These are phyloP conservation scores for Melinopterus prodromus DNA, from an alignment of 2,888 invertebrate genomes.

Conservation along the genomic window DNA sequence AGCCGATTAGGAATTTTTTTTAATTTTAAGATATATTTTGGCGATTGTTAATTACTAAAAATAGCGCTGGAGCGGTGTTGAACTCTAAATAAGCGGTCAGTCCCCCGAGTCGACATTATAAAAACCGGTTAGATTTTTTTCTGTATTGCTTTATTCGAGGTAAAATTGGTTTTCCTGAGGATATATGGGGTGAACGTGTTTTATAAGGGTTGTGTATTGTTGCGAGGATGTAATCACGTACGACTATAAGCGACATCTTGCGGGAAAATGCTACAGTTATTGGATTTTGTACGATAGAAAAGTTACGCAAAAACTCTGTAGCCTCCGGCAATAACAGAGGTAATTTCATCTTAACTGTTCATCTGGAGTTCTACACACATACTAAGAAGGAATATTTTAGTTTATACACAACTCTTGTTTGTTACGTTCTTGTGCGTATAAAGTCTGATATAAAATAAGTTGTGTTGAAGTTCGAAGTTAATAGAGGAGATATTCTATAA, in stretches of 20 bases:
- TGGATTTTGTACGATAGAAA: not conserved
- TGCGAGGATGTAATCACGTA: not conserved
- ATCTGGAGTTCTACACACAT: not conserved
- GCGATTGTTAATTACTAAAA: not conserved
- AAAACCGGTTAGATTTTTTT: conserved; percentile 4
- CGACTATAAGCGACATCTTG: not conserved
- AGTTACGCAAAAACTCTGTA: conserved; percentile 13
- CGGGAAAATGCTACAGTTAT: not conserved
- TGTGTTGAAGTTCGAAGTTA: not conserved
- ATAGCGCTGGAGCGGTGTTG: not conserved
- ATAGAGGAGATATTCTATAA: not conserved
- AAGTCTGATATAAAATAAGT: not conserved
- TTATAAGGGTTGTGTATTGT: not conserved
- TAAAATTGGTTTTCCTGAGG: not conserved
- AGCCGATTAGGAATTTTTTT: not conserved
- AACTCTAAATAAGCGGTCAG: not conserved
- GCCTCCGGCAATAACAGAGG: not conserved
- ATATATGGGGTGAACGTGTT: not conserved
- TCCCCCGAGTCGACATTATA: not conserved
- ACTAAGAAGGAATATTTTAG: not conserved
- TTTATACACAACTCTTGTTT: not conserved
- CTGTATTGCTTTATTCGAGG: not conserved
- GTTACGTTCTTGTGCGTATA: not conserved
- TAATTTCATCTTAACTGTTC: conserved; percentile 21
- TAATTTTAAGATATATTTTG: not conserved